A percentile compares a stretch with the other conserved stretches of the same genome.
These are phyloP conservation scores for Nesidiocoris tenuis DNA, from an alignment of 2,888 invertebrate genomes.

Conservation along the genomic window DNA sequence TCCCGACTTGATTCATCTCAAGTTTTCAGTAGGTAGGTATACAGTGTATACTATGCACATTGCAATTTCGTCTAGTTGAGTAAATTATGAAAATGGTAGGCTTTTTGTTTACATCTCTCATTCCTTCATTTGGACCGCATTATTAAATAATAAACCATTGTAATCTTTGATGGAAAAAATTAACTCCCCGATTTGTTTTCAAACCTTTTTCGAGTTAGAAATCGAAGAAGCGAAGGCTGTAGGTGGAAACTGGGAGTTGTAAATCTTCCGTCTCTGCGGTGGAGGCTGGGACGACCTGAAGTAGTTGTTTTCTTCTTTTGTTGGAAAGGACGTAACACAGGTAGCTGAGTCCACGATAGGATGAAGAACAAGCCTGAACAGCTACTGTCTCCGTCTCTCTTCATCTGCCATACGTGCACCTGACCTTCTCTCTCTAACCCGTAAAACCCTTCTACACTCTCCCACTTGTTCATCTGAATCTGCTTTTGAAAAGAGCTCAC, in stretches of 20 bases:
- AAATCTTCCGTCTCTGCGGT: background rate
- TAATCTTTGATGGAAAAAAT: no score
- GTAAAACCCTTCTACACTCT: background rate
- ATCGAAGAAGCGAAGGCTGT: background rate
- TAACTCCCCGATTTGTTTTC: no score
- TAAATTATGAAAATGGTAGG: no score
- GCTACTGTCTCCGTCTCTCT: background rate
- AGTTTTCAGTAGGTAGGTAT: no score
- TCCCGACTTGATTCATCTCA: no score
- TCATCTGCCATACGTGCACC: background rate
- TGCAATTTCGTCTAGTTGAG: no score
- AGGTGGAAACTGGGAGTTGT: background rate
- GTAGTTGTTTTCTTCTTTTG: conserved; percentile 5
- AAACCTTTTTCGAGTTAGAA: no score
- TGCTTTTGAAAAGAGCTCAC: background rate
- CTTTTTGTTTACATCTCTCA: no score
- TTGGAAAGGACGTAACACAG: conserved; percentile 34
- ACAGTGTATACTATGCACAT: no score
- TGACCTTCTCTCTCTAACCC: background rate
- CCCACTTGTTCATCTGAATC: background rate
- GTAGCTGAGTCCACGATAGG: conserved; percentile 19
- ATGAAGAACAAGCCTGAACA: background rate
- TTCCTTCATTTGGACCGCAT: no score
- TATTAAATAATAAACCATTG: no score
- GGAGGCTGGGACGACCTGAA: background rate